Evolutionary conservation across 2,113 vertebrate species (phyloP).

Genomic region (Pseudolaguvia tuberculata): DNA sequence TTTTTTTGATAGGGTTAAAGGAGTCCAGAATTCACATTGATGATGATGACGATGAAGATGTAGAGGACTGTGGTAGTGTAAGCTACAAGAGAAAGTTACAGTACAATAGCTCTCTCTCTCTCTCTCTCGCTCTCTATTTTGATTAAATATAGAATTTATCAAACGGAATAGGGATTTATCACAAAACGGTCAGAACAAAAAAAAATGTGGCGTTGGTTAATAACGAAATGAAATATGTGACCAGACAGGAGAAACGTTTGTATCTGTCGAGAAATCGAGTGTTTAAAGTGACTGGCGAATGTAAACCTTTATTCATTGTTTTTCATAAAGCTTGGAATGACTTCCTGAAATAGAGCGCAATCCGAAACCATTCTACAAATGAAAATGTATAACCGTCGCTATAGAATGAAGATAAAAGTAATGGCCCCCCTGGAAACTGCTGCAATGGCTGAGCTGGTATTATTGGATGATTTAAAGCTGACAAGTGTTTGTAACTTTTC

Average conservation of each 20-base stretch:
- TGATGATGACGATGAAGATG: not conserved
- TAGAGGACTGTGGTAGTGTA: not conserved
- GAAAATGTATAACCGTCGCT: not conserved
- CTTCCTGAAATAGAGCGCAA: not conserved
- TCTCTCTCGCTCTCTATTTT: too few relatives aligned
- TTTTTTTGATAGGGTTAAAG: slow-evolving; percentile 58
- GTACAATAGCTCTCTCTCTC: not conserved
- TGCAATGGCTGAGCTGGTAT: not conserved
- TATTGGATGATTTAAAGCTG: not conserved
- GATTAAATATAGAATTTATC: not conserved
- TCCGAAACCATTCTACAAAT: not conserved
- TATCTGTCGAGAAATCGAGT: not conserved
- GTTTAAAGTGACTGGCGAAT: not conserved
- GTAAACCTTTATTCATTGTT: not conserved
- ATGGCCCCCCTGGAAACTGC: not conserved
- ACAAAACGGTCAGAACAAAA: too few relatives aligned
- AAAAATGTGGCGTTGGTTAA: not conserved
- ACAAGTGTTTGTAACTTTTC: too few relatives aligned
- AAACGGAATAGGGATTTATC: not conserved
- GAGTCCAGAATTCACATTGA: slow-evolving; percentile 48
- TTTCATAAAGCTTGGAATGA: not conserved
- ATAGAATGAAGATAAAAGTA: not conserved
- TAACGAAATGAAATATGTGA: not conserved
- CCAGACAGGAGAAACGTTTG: not conserved
- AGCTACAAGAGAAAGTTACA: not conserved